A percentile compares a stretch with the other conserved stretches of the same genome.
These are phyloP conservation scores for Thryonomys swinderianus DNA, from an alignment of 2,113 vertebrate species.

Conservation along the genomic window DNA sequence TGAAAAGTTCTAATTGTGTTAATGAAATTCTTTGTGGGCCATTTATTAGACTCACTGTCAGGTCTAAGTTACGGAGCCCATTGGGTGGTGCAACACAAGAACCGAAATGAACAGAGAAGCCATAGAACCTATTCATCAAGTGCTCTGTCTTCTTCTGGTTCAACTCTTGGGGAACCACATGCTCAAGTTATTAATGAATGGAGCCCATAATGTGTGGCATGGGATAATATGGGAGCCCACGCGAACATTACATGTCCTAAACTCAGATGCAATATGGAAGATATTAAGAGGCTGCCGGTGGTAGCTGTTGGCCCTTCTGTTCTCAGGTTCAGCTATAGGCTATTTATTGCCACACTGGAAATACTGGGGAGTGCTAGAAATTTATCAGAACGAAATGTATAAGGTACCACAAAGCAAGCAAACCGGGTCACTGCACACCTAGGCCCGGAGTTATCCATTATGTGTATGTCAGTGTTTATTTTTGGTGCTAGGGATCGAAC, in stretches of 20 bases:
- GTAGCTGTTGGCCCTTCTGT: accelerated
- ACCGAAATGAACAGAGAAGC: not conserved
- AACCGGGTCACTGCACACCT: not conserved
- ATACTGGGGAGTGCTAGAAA: not conserved
- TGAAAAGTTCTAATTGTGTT: conserved; percentile 58
- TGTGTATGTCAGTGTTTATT: not conserved
- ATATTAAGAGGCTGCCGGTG: not conserved
- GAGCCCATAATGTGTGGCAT: accelerated
- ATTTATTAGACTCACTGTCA: conserved; percentile 37
- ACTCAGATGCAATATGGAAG: not conserved
- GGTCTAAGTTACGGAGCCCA: not conserved
- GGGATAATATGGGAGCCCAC: accelerated
- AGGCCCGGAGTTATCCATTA: too few species aligned
- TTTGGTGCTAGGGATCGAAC: not conserved
- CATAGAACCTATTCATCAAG: not conserved
- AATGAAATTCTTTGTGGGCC: conserved; percentile 34
- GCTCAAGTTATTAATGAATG: not conserved
- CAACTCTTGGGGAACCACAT: not conserved
- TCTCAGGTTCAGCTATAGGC: not conserved
- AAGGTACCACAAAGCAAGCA: not conserved
- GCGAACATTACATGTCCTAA: not conserved
- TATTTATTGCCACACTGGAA: not conserved
- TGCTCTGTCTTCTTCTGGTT: not conserved
- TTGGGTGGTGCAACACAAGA: not conserved
- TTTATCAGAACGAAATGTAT: not conserved